Conservation (phyloP, 2,888 invertebrate genomes). For the Lamellibrachia satsuma region DNA sequence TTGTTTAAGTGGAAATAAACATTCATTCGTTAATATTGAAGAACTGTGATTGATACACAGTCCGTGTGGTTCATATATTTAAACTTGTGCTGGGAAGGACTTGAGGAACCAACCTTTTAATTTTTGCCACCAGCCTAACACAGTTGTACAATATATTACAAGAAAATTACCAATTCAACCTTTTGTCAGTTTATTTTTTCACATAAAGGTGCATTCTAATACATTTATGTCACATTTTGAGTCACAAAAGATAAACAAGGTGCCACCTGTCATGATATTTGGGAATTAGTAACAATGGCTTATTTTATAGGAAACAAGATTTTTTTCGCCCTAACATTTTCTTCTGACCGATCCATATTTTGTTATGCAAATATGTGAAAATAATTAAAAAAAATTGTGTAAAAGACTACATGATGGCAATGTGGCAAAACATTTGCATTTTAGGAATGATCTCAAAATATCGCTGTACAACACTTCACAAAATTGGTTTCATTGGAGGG, state of each 20-base stretch:
- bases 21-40: neutral
- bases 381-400: too few species aligned
- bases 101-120: neutral
- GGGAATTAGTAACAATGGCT: neutral
- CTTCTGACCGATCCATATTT: neutral
- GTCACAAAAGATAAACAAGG: neutral
- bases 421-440: too few species aligned
- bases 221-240: neutral
- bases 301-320: neutral
- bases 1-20: too few species aligned
- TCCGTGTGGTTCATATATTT: neutral
- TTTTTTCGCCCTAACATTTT: neutral
- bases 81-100: neutral
- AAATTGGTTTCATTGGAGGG: too few species aligned
- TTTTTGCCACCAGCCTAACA: neutral
- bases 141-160: neutral
- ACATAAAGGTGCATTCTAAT: neutral
- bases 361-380: neutral
- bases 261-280: neutral
- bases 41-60: neutral
- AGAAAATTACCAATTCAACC: neutral
- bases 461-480: too few species aligned
- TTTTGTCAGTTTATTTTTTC: neutral
- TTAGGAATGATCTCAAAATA: too few species aligned
- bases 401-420: too few species aligned